A percentile compares a stretch with the other conserved stretches of the same genome.
Conservation (phyloP, 2,113 vertebrate species). For the Oreocharis arfaki region DNA sequence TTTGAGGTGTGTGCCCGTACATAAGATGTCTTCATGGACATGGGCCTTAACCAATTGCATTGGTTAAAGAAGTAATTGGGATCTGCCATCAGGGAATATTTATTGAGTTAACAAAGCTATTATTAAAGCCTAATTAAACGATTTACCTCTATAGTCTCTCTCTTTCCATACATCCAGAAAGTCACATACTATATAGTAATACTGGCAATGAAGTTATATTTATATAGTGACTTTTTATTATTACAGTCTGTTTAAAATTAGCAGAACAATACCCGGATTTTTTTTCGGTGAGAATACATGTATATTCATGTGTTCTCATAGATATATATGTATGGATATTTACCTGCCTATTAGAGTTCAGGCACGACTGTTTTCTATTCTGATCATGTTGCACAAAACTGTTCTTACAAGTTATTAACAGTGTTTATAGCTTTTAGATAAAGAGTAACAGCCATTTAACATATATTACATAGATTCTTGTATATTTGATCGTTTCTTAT, state of each 20-base stretch:
- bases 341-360: background rate
- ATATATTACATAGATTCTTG: background rate
- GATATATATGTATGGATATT: background rate
- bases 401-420: background rate
- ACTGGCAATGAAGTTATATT: background rate
- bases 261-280: background rate
- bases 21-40: background rate
- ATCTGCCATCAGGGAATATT: background rate
- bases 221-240: background rate
- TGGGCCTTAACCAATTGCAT: background rate
- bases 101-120: background rate
- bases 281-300: background rate
- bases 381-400: background rate
- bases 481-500: background rate
- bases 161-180: background rate
- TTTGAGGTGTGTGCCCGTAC: background rate
- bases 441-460: background rate
- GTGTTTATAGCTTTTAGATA: background rate
- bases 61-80: background rate
- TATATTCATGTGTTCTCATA: background rate
- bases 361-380: background rate
- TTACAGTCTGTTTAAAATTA: background rate
- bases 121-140: background rate
- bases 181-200: background rate
- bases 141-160: background rate